Percentiles rank a stretch among this genome's conserved stretches.
phyloP scores from a whole-genome alignment of 2,797 vertebrate genomes.

The Streptopelia turtur region DNA sequence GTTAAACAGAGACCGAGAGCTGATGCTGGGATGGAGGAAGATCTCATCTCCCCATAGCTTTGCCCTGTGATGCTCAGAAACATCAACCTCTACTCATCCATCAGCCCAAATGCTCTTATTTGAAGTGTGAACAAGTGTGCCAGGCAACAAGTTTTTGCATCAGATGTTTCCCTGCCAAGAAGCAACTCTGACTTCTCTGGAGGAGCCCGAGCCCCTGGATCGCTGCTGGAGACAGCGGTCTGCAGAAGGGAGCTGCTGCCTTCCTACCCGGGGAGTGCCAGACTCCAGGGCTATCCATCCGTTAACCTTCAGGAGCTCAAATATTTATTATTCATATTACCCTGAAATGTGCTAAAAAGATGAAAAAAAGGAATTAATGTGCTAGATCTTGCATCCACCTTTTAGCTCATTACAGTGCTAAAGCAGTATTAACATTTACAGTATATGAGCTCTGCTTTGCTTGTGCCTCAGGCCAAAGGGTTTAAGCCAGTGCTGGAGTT shows the following conservation, averaged over 20 bases:
- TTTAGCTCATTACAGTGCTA: slow-evolving; percentile 69
- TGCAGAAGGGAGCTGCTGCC: neutral
- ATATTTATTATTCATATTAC: slow-evolving; percentile 71
- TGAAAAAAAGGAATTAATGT: slow-evolving; percentile 71
- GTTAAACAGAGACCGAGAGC: accelerated
- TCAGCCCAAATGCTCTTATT: neutral
- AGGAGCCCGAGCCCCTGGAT: neutral
- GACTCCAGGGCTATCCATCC: slow-evolving; percentile 26
- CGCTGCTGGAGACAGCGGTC: neutral
- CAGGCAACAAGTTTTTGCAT: neutral
- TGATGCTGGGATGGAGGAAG: neutral
- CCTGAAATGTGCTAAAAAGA: slow-evolving; percentile 67
- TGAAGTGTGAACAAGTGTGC: neutral
- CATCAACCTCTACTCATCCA: neutral
- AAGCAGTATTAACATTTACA: slow-evolving; percentile 74
- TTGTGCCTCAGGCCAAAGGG: slow-evolving; percentile 53
- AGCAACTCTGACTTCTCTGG: neutral
- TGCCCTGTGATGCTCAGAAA: neutral
- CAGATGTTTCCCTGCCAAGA: neutral
- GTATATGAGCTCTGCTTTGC: slow-evolving; percentile 60
- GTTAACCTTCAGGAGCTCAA: slow-evolving; percentile 62
- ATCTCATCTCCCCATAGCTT: neutral
- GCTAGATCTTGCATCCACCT: slow-evolving; percentile 68
- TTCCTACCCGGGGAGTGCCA: neutral
- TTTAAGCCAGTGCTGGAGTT: slow-evolving; percentile 59